Evolutionary conservation across 2,888 invertebrate species (phyloP).

Genomic region (Rosalia funebris): DNA sequence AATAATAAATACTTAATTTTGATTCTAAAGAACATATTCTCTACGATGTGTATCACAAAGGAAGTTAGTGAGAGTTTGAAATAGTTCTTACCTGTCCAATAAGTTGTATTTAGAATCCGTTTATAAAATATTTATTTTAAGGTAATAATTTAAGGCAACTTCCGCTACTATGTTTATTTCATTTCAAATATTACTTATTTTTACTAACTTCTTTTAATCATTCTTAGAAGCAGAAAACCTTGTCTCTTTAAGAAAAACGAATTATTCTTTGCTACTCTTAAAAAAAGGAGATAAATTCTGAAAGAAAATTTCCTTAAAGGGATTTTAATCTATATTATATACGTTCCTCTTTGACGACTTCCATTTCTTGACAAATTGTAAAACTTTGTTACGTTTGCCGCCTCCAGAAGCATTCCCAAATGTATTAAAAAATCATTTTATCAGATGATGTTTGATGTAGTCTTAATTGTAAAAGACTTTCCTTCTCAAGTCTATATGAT

Average conservation of each 20-base stretch:
- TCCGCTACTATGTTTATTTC: no score
- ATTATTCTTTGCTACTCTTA: constrained; percentile 11
- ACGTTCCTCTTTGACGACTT: constrained; percentile 43
- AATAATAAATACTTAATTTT: no score
- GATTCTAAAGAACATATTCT: no score
- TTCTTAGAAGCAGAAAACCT: neutral
- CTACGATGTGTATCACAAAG: no score
- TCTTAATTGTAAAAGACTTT: constrained; percentile 28
- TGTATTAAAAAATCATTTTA: constrained; percentile 30
- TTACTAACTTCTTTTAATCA: no score
- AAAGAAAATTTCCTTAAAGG: constrained; percentile 41
- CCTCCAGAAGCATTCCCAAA: constrained; percentile 22
- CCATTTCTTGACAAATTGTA: constrained; percentile 43
- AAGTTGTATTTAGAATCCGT: no score
- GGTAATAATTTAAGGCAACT: no score
- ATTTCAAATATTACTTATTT: no score
- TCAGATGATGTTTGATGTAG: constrained; percentile 29
- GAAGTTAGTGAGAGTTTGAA: no score
- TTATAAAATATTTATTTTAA: no score
- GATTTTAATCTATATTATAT: constrained; percentile 46
- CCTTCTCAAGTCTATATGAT: constrained; percentile 21
- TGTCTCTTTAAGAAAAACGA: neutral
- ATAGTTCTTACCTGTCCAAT: no score
- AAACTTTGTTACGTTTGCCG: constrained; percentile 27
- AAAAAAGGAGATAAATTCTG: constrained; percentile 25